Evolutionary conservation across 2,797 vertebrate species (phyloP).

Genomic region (Enteromius paludinosus): DNA sequence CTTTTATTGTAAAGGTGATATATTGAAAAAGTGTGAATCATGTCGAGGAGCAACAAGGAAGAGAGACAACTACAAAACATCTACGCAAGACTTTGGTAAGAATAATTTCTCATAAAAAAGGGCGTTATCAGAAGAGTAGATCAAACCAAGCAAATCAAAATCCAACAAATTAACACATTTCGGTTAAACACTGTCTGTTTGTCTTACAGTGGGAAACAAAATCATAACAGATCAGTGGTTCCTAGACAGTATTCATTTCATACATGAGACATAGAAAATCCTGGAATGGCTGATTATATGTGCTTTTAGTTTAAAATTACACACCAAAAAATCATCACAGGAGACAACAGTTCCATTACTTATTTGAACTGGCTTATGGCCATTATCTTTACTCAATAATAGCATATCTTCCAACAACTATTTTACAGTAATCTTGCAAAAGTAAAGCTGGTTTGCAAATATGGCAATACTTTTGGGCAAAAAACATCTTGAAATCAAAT

Average conservation of each 20-base stretch:
- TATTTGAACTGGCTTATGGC: slow-evolving; percentile 72
- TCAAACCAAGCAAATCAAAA: slow-evolving; percentile 66
- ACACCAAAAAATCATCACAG: slow-evolving; percentile 74
- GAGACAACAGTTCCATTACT: slow-evolving; percentile 72
- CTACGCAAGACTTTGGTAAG: slow-evolving; percentile 93
- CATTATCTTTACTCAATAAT: slow-evolving; percentile 71
- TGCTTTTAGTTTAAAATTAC: slow-evolving; percentile 79
- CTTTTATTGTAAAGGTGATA: slow-evolving; percentile 93
- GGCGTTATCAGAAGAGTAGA: slow-evolving; percentile 66
- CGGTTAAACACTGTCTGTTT: slow-evolving; percentile 71
- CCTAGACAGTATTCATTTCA: slow-evolving; percentile 71
- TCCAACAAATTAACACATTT: slow-evolving; percentile 72
- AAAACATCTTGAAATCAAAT: background rate
- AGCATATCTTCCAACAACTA: slow-evolving; percentile 79
- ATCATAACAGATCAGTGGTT: slow-evolving; percentile 67
- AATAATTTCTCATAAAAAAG: slow-evolving; percentile 85
- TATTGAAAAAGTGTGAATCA: slow-evolving; percentile 90
- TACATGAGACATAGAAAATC: slow-evolving; percentile 81
- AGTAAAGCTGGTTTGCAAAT: slow-evolving; percentile 70
- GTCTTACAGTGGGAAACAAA: slow-evolving; percentile 74
- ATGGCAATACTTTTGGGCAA: slow-evolving; percentile 55
- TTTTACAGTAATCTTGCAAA: slow-evolving; percentile 82
- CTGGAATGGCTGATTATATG: slow-evolving; percentile 79
- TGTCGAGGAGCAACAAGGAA: slow-evolving; percentile 76
- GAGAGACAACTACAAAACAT: slow-evolving; percentile 87